Conservation (phyloP, 2,888 invertebrate species). For the Ormia ochracea region DNA sequence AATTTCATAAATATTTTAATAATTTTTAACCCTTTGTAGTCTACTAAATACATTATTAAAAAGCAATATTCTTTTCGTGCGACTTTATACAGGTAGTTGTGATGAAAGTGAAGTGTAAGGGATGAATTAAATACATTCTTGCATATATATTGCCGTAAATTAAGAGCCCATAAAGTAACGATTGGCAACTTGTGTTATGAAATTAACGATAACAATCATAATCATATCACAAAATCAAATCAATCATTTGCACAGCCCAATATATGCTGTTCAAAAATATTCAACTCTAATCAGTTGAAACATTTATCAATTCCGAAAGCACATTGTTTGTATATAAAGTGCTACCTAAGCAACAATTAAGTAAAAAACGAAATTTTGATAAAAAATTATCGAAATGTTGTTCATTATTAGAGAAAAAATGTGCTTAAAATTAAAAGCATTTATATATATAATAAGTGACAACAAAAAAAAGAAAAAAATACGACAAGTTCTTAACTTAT, state of each 20-base stretch:
- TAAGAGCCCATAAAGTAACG: constrained; percentile 5
- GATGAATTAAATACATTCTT: background rate
- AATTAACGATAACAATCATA: constrained; percentile 11
- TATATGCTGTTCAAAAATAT: background rate
- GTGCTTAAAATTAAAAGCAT: background rate
- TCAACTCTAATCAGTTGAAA: background rate
- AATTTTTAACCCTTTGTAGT: background rate
- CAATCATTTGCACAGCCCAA: background rate
- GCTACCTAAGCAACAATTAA: background rate
- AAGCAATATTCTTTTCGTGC: background rate
- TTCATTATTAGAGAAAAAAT: background rate
- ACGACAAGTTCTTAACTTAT: background rate
- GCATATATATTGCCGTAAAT: background rate
- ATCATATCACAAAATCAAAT: constrained; percentile 8
- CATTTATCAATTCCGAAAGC: background rate
- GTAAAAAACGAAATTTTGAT: background rate
- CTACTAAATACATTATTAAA: background rate
- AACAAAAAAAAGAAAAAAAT: background rate
- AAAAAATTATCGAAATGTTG: background rate
- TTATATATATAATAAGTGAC: background rate
- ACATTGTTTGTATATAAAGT: constrained; percentile 9
- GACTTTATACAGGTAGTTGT: background rate
- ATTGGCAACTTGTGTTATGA: constrained; percentile 1
- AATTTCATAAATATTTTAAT: background rate
- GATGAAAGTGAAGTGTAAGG: background rate